Percentiles rank a stretch among this genome's conserved stretches.
Conservation (phyloP, 2,888 invertebrate species). For the Callinectes sapidus region DNA sequence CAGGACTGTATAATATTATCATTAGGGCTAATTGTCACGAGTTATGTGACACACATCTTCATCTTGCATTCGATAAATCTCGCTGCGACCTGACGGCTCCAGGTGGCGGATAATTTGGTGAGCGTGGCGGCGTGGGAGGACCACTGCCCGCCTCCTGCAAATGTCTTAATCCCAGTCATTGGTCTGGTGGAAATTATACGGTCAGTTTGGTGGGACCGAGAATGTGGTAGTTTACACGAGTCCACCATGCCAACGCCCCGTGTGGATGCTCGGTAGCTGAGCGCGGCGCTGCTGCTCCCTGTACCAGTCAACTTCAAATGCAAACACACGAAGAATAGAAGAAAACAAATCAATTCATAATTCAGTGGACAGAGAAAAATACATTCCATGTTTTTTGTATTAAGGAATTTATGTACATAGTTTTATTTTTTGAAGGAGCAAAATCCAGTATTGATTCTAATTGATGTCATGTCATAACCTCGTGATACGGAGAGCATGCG, state of each 20-base stretch:
- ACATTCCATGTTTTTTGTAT: too few species aligned
- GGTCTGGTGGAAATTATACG: constrained; percentile 44
- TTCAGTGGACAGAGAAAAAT: too few species aligned
- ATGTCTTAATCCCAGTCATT: constrained; percentile 47
- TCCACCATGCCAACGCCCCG: constrained; percentile 12
- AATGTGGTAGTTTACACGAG: constrained; percentile 34
- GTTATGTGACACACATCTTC: constrained; percentile 45
- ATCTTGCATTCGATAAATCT: constrained; percentile 39
- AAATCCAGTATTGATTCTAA: not conserved
- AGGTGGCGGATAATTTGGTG: constrained; percentile 18
- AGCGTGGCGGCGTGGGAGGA: not conserved
- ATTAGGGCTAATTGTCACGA: constrained; percentile 39
- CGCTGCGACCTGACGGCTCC: not conserved
- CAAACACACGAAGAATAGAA: not conserved
- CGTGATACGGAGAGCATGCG: not conserved
- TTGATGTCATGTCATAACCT: not conserved
- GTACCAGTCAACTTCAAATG: not conserved
- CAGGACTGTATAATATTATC: constrained; percentile 30
- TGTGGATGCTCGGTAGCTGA: not conserved
- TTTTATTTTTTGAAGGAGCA: not conserved
- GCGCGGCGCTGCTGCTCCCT: not conserved
- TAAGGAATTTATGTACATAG: not conserved
- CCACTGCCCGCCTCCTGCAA: not conserved
- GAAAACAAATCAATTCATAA: too few species aligned
- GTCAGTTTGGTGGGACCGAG: constrained; percentile 1